Conservation (phyloP, 1,140 invertebrate species). For the Sarcophaga peregrina region DNA sequence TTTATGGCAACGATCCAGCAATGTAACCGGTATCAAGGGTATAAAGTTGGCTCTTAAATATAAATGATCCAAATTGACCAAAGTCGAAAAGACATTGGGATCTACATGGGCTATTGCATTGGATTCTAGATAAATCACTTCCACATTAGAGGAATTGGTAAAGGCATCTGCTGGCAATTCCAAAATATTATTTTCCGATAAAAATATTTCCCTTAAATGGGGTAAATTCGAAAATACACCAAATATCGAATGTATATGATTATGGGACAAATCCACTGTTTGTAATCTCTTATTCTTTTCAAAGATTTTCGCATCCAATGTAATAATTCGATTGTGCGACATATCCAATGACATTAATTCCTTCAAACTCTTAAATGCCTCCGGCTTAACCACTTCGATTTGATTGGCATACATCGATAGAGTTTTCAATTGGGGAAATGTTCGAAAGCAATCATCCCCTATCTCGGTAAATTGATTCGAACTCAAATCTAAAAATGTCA, state of each 20-base stretch:
- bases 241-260: constrained; percentile 86
- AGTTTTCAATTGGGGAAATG: constrained; percentile 81
- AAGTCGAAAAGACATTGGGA: constrained; percentile 76
- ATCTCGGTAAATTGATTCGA: constrained; percentile 86
- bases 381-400: constrained; percentile 80
- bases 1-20: constrained; percentile 79
- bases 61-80: constrained; percentile 82
- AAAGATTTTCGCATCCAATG: constrained; percentile 78
- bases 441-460: constrained; percentile 79
- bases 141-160: constrained; percentile 78
- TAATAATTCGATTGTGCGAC: constrained; percentile 87
- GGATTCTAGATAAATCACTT: constrained; percentile 87
- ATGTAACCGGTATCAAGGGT: constrained; percentile 76
- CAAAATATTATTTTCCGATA: constrained; percentile 91
- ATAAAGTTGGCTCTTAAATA: constrained; percentile 90
- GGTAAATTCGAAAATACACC: constrained; percentile 83
- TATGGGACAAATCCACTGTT: constrained; percentile 87
- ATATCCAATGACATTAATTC: constrained; percentile 86
- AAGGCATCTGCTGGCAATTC: constrained; percentile 86
- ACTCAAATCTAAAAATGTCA: constrained; percentile 84
- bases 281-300: constrained; percentile 78
- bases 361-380: constrained; percentile 78
- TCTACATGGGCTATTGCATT: constrained; percentile 86
- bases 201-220: constrained; percentile 82
- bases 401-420: constrained; percentile 86